phyloP scores from a whole-genome alignment of 2,113 vertebrate genomes.

The Anthoscopus minutus region DNA sequence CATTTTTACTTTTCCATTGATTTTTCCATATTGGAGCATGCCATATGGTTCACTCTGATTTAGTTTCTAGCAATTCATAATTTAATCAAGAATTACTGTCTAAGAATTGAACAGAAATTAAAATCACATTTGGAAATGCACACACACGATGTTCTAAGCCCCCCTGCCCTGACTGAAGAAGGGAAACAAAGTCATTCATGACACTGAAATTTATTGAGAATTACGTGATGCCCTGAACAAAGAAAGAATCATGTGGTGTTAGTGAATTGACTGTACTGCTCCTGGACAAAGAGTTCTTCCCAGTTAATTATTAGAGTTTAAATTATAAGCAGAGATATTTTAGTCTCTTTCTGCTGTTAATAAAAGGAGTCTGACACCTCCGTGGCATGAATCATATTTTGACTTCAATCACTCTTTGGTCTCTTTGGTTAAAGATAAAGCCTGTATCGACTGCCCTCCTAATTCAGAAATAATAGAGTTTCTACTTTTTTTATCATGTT shows the following conservation, averaged over 20 bases:
- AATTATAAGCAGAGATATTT: conserved; percentile 12
- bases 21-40: background rate
- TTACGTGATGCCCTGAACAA: background rate
- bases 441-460: background rate
- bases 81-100: background rate
- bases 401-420: background rate
- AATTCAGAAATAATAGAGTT: background rate
- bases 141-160: background rate
- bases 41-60: background rate
- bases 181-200: background rate
- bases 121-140: background rate
- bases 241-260: background rate
- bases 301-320: background rate
- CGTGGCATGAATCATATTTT: background rate
- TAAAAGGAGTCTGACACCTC: background rate
- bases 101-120: background rate
- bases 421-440: background rate
- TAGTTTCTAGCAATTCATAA: background rate
- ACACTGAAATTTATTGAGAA: background rate
- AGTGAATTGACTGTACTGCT: background rate
- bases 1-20: background rate
- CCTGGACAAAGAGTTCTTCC: background rate
- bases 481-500: background rate
- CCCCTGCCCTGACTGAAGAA: background rate
- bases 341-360: background rate